These are phyloP conservation scores for Sesia bembeciformis DNA, from an alignment of 2,888 invertebrate species.

Conservation along the genomic window DNA sequence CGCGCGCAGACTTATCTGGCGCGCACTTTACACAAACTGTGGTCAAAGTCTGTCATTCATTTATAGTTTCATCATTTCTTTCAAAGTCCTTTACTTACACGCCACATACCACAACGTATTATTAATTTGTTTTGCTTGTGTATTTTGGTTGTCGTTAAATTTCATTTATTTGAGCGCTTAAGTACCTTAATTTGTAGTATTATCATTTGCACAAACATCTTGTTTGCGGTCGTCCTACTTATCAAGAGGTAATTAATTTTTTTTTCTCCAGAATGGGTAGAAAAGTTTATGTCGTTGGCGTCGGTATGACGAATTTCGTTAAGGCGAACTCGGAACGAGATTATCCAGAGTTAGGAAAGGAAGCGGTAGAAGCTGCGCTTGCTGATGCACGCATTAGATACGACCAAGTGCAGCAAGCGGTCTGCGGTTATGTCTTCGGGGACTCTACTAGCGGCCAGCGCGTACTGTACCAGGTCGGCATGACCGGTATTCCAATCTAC, in stretches of 20 bases:
- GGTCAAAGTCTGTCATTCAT: too few species aligned
- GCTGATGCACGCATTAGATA: constrained; percentile 87
- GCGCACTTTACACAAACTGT: too few species aligned
- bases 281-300: constrained; percentile 92
- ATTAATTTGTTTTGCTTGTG: too few species aligned
- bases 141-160: too few species aligned
- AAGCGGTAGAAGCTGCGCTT: constrained; percentile 91
- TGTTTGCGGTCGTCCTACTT: constrained; percentile 30
- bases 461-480: constrained; percentile 93
- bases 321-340: constrained; percentile 94
- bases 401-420: constrained; percentile 88
- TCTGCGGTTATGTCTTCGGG: constrained; percentile 95
- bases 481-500: constrained; percentile 97
- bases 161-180: too few species aligned
- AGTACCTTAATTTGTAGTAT: too few species aligned
- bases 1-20: too few species aligned
- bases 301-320: constrained; percentile 99
- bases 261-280: constrained; percentile 51
- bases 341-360: constrained; percentile 96
- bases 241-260: constrained; percentile 54
- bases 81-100: too few species aligned
- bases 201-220: constrained; percentile 4
- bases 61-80: too few species aligned
- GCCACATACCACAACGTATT: too few species aligned
- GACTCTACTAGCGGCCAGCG: constrained; percentile 97